Evolutionary conservation across 2,888 invertebrate species (phyloP), one percentile per base, ranked within the genome.

Genomic region (Pyrocoelia pectoralis): DNA sequence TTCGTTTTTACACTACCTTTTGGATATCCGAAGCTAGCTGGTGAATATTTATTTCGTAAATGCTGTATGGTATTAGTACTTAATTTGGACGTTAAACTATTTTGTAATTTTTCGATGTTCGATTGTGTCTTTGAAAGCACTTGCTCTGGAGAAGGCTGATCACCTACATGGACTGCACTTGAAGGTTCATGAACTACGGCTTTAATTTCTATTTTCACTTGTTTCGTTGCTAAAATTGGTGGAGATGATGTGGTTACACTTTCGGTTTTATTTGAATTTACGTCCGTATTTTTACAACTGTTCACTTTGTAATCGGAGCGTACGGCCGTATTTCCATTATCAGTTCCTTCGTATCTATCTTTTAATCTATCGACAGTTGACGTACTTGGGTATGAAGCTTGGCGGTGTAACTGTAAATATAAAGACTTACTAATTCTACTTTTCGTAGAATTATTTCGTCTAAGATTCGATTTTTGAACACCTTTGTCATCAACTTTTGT

Each of bases 21-120:
- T 4, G 73, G 68, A 58, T 75, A 76, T 9, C 76, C 76, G 57
- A 74, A 77, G 61, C 70, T 73, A 12, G 73, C 69, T 17, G 78
- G 76, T 0, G 77, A 75, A 69, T 76, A 77, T 65, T 74, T 76
- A 49, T 50, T 67, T 63, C 67, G 71, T 14, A 74, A 60, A 33
- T 68, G 60, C 54, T 70, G 70, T 24, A 72, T 70, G n/a, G 71
- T 70, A 15, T 68, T 70, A 48, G 56, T 57, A 46, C 68, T 70
- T 15, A 69, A 58, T 70, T 73, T 76, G 5, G 72, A 56, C 6
- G 63, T 55, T 19, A 59, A 58, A 56, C 58, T 68, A 48, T 38
- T 66, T 63, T 68, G 68, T 9, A 61, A 33, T 43, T 57, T 61
- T 53, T 62, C 65, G 9, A 64, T 65, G 8, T 68, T 61, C 0